Evolutionary conservation across 2,888 invertebrate species (phyloP).

Genomic region (Argyresthia albistria): DNA sequence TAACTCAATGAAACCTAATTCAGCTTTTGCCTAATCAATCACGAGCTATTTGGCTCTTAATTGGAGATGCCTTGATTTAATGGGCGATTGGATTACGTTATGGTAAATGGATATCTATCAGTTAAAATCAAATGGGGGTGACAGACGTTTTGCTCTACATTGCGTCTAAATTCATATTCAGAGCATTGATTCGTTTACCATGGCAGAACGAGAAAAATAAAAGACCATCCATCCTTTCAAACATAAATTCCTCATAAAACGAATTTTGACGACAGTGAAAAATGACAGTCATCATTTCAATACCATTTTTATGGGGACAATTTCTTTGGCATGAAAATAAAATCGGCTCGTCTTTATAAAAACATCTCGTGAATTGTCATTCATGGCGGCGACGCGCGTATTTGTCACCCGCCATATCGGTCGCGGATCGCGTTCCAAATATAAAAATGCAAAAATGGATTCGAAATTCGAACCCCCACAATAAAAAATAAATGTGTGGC

Average conservation of each 20-base stretch:
- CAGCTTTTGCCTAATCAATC: constrained; percentile 12
- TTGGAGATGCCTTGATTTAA: background rate
- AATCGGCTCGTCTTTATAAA: constrained; percentile 64
- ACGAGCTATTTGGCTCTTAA: background rate
- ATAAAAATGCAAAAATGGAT: constrained; percentile 58
- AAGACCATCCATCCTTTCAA: constrained; percentile 33
- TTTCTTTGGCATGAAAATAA: constrained; percentile 70
- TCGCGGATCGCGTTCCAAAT: constrained; percentile 64
- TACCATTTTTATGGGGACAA: constrained; percentile 66
- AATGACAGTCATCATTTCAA: constrained; percentile 67
- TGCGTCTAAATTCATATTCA: no score
- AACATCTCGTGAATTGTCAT: constrained; percentile 72
- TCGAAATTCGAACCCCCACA: constrained; percentile 49
- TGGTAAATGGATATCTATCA: no score
- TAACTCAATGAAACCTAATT: constrained; percentile 15
- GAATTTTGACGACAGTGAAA: constrained; percentile 61
- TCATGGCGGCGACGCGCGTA: constrained; percentile 65
- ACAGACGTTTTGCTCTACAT: no score
- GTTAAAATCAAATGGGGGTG: no score
- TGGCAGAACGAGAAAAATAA: background rate
- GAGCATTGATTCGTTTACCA: no score
- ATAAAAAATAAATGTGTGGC: constrained; percentile 59
- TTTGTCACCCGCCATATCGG: constrained; percentile 66
- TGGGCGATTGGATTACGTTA: no score
- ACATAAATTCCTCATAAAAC: constrained; percentile 60